Percentiles rank a stretch among this genome's conserved stretches.
phyloP scores from a whole-genome alignment of 1,140 invertebrate genomes.

The Drosophila tsacasi region DNA sequence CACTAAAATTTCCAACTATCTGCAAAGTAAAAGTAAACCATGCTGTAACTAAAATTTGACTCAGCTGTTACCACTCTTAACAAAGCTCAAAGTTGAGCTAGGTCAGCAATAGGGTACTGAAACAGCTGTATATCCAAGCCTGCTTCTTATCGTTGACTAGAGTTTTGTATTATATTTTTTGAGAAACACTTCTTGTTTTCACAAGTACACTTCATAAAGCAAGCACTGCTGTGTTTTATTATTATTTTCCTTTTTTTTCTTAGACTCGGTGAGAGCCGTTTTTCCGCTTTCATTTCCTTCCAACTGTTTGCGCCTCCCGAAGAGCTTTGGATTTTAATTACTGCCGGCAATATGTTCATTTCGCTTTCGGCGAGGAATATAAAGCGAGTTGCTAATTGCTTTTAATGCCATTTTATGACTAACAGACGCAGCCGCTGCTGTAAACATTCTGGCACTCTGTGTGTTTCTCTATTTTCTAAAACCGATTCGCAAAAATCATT shows the following conservation, averaged over 20 bases:
- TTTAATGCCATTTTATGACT: constrained; percentile 59
- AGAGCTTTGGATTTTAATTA: constrained; percentile 38
- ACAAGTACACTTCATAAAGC: background rate
- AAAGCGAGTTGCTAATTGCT: constrained; percentile 55
- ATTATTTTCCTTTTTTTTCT: constrained; percentile 16
- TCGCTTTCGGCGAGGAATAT: constrained; percentile 9
- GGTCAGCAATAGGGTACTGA: too few relatives aligned
- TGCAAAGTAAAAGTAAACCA: too few relatives aligned
- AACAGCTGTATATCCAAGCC: background rate
- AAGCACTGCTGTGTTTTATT: constrained; percentile 5
- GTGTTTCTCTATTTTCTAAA: constrained; percentile 20
- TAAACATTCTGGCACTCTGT: constrained; percentile 32
- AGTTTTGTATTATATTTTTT: background rate
- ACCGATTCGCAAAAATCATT: constrained; percentile 26
- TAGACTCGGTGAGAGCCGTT: constrained; percentile 6
- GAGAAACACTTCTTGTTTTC: background rate
- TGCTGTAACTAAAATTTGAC: too few relatives aligned
- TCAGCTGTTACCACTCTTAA: too few relatives aligned
- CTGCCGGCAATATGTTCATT: constrained; percentile 39
- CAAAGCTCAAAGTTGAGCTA: background rate
- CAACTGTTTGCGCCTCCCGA: constrained; percentile 10
- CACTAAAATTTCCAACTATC: too few relatives aligned
- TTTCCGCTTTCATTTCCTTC: constrained; percentile 28
- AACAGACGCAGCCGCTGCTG: background rate
- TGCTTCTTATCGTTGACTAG: background rate